Base-by-base conservation (phyloP, 2,888 invertebrate species). In the Caenorhabditis sp. region DNA sequence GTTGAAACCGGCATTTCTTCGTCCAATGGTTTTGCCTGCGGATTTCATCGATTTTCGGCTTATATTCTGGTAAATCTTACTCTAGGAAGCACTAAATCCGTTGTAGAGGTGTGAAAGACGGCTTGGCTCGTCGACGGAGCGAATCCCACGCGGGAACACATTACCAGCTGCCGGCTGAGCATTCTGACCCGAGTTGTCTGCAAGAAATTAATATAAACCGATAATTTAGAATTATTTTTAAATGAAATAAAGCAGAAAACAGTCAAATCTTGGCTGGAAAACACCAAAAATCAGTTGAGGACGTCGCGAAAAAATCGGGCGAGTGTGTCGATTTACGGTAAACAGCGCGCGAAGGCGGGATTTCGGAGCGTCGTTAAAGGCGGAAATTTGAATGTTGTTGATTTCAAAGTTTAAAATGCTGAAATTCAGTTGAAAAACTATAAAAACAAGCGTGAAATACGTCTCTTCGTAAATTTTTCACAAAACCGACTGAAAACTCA, bases 111-210 rank as follows among this genome's bases (percentile, higher is more conserved):
- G 61, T 80, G 80, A 13, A 80, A 68, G 37, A 65, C 70, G 15
- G 70, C 73, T 43, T 66, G 53, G 45, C 80, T 80, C 7, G 80
- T 80, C 22, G 80, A 78, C 1, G 78, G 75, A 3, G 48, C 17
- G n/a, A 66, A 48, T 3, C 61, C 61, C 11, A 68, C 13, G 15
- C 73, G 62, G 4, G 61, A 39, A 24, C 55, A 61, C 37, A 45
- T 20, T 1, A 46, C n/a, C n/a, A 71, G 15, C 4, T 71, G 71
- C 7, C 71, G n/a, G 41, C 62, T 55, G 46, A 71, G 71, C 71
- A 71, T 71, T 62, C 45, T 62, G 24, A 55, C 52, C 43, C 52
- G 52, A 63, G 43, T 11, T 63, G 24, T 62, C 56, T 50, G 48
- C 20, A 58, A 66, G 50, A 41, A 17, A 11, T 8, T 3, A 17